Conservation (phyloP, 2,888 invertebrate genomes). For the Sarcophaga variegata region DNA sequence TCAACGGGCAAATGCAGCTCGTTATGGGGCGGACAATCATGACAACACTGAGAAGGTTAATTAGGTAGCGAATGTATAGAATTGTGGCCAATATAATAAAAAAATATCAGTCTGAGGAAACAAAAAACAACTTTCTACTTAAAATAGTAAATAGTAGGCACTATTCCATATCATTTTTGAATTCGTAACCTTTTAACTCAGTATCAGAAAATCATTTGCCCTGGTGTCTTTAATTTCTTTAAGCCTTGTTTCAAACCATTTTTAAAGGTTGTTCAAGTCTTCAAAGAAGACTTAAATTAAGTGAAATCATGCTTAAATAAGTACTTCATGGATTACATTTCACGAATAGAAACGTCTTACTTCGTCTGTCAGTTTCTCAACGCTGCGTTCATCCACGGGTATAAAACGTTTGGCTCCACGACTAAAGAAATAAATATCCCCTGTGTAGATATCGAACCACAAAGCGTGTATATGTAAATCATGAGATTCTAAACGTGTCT, state of each 20-base stretch:
- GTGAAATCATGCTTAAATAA: neutral
- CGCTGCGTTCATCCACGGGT: constrained; percentile 91
- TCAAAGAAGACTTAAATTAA: no score
- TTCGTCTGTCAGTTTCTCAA: constrained; percentile 89
- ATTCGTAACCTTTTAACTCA: neutral
- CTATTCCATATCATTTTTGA: no score
- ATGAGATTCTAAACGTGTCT: constrained; percentile 89
- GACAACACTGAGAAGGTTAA: no score
- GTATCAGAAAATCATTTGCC: neutral
- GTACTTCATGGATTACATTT: constrained; percentile 34
- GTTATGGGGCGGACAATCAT: no score
- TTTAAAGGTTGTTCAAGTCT: no score
- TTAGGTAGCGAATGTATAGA: no score
- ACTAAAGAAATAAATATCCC: constrained; percentile 97
- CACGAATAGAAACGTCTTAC: constrained; percentile 90
- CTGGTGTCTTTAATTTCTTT: neutral
- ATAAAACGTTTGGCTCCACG: constrained; percentile 92
- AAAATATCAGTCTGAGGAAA: no score
- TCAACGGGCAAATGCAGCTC: no score
- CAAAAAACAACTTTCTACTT: no score
- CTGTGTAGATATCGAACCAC: constrained; percentile 99
- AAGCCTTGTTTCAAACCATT: neutral
- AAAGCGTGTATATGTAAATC: constrained; percentile 95
- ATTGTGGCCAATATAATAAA: no score
- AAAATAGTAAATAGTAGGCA: no score